These are phyloP conservation scores for Australoheros scitulus DNA, from an alignment of 2,113 vertebrate species.

Conservation along the genomic window DNA sequence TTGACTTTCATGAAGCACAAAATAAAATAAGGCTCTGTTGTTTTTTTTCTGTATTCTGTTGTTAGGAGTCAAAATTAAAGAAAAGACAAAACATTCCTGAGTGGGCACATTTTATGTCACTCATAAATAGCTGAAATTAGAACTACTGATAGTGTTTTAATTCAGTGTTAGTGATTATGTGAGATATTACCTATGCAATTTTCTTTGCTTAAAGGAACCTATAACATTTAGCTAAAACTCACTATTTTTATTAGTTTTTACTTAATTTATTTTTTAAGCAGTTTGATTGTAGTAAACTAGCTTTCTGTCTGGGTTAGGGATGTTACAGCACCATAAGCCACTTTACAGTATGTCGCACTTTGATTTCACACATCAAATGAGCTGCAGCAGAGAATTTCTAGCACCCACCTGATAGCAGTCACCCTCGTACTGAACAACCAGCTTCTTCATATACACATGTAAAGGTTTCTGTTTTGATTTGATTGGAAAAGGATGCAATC, in stretches of 20 bases:
- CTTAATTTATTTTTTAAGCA: background rate
- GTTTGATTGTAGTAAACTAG: background rate
- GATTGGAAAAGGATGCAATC: background rate
- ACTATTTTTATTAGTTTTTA: background rate
- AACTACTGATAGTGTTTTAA: background rate
- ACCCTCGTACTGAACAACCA: background rate
- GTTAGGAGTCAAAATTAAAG: background rate
- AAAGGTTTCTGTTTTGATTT: background rate
- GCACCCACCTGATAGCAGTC: background rate
- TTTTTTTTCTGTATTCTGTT: background rate
- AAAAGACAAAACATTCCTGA: background rate
- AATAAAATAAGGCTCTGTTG: background rate
- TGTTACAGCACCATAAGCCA: background rate
- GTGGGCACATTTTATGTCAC: background rate
- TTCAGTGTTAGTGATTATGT: background rate
- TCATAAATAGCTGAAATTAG: background rate
- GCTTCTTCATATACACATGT: background rate
- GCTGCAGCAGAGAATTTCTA: background rate
- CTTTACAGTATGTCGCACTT: background rate
- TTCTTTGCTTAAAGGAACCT: background rate
- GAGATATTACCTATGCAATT: background rate
- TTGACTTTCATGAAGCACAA: background rate
- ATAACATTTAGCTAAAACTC: background rate
- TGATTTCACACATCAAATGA: background rate
- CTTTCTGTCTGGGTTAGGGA: background rate